Base-by-base conservation (phyloP, 2,888 invertebrate genomes). In the Eupithecia pulchellata region DNA sequence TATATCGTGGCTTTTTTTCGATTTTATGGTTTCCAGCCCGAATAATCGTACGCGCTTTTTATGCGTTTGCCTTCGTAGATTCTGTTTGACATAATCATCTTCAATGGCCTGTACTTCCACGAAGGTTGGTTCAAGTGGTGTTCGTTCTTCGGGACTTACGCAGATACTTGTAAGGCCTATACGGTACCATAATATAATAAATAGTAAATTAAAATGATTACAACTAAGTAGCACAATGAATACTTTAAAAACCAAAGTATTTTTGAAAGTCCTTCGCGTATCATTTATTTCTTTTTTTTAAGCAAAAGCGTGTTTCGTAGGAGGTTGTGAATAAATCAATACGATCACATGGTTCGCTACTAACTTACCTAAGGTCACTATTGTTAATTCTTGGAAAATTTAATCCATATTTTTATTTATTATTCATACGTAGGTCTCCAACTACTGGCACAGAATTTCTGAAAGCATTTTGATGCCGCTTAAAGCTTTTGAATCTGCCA, bases 291-390 rank as follows among this genome's bases (percentile, higher is more conserved):
- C 83, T 79, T 79, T 78, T 85, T 90, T 60, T 87, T n/a, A n/a
- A 89, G 85, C 86, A 82, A 88, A 87, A 87, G 82, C 90, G 88
- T 90, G 90, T 86, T 82, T 76, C 78, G 72, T 75, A 79, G 87
- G 89, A 91, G 90, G 89, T 74, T 85, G 80, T 82, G 82, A 79
- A 80, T 74, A 75, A 82, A 85, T 84, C 79, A 76, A 83, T 82
- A 52, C 32, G 83, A 80, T 83, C 83, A 84, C 82, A 60, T 30
- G 58, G 9, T 34, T 20, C 5, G 60, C 13, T 32, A 60, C 8
- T 32, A 32, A 11, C 20, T 32, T 34, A 9, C 29, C 29, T 17
- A 29, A 57, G 14, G 17, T 20, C 17, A 6, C 20, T 34, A 57
- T 67, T 57, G 27, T 58, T 52, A 66, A 66, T 69, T 61, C 66